Evolutionary conservation across 2,797 vertebrate species (phyloP), one percentile per base, ranked within the genome.

Genomic region (Poeciliopsis turneri): DNA sequence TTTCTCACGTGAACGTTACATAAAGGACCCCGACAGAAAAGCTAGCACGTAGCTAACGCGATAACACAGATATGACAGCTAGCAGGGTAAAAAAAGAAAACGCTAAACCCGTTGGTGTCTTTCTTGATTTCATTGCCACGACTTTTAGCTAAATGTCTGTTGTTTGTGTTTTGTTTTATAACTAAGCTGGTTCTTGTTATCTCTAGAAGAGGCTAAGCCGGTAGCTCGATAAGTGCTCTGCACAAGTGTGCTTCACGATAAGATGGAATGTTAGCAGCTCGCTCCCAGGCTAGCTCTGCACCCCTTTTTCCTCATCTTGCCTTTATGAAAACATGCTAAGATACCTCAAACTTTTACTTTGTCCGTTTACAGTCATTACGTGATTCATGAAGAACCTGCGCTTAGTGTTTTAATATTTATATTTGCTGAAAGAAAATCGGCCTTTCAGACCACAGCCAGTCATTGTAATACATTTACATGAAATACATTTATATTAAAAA

Each of bases 241-340:
- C 84, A 47, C 68, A 51, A 43, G 74, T 90, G 90, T 41, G 77
- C 45, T 72, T 49, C 5, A 47, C 74, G 93, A 94, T 94, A 94
- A 94, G 86, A 57, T 81, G 25, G 49, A 16, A 59, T 4, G 80
- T 76, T 91, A 89, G 88, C 78, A n/a, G 25, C 74, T 20, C 49
- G 6, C 70, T 4, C 46, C 47, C 15, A 16, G 23, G 81, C 72
- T 82, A 84, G 81, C 81, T 66, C 16, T 72, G 72, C 61, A 59
- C 47, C 69, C 73, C 47, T 79, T 41, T 41, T 47, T 47, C 8
- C 2, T 2, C 25, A 41, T 55, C 28, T 47, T 80, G 74, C 53
- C 64, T 51, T 1, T 25, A 9, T 46, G 59, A 73, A 53, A 33
- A 36, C 46, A 61, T 23, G 45, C 49, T 39, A 59, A 71, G 39